phyloP scores from a whole-genome alignment of 2,888 invertebrate genomes.

The Poecilobothrus nobilitatus region DNA sequence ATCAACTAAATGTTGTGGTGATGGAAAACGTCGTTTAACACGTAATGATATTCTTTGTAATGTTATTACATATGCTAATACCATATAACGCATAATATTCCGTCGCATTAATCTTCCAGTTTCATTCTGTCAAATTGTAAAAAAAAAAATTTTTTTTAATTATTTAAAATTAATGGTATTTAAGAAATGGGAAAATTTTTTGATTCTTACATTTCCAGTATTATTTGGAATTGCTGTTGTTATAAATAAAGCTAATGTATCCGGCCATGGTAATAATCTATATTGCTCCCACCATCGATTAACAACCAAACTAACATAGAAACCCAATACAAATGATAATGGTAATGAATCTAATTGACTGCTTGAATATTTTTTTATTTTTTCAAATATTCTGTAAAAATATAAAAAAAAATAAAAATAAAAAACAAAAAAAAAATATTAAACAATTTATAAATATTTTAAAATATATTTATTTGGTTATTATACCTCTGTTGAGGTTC shows the following conservation, averaged over 20 bases:
- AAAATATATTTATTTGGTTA: slow-evolving; percentile 28
- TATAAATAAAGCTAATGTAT: slow-evolving; percentile 83
- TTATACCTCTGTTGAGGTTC: slow-evolving; percentile 66
- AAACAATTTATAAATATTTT: background rate
- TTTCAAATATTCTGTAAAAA: slow-evolving; percentile 73
- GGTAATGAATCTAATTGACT: slow-evolving; percentile 85
- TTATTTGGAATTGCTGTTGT: slow-evolving; percentile 85
- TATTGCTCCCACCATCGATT: slow-evolving; percentile 96
- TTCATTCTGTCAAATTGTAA: slow-evolving; percentile 61
- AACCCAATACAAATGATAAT: slow-evolving; percentile 90
- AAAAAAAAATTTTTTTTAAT: background rate
- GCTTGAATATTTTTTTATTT: slow-evolving; percentile 75
- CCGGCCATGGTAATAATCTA: slow-evolving; percentile 86
- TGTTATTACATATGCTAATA: slow-evolving; percentile 81
- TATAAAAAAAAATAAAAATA: background rate
- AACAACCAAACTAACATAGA: slow-evolving; percentile 87
- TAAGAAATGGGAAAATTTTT: too few relatives aligned
- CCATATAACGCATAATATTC: slow-evolving; percentile 82
- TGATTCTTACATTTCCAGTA: slow-evolving; percentile 48
- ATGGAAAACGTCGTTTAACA: slow-evolving; percentile 80
- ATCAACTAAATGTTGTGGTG: slow-evolving; percentile 84
- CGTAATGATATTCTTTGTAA: slow-evolving; percentile 78
- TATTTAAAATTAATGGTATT: slow-evolving; percentile 3
- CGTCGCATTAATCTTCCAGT: slow-evolving; percentile 80
- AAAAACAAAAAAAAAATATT: background rate